These are phyloP conservation scores for Heterodera filipjevi DNA, from an alignment of 2,888 invertebrate genomes.

Conservation along the genomic window DNA sequence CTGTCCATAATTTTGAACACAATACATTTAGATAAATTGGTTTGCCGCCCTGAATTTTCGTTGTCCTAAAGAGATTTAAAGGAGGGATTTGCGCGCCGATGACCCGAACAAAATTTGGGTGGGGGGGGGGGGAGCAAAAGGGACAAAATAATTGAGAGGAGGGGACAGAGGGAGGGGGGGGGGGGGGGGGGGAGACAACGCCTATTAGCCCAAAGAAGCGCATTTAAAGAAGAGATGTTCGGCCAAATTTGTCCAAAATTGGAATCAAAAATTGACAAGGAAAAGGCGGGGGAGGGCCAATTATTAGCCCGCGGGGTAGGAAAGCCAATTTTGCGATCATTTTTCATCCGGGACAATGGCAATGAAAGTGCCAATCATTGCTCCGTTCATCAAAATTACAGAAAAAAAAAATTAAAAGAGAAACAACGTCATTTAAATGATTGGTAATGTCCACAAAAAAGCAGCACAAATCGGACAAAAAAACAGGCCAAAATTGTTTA, in stretches of 20 bases:
- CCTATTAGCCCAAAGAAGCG: background rate
- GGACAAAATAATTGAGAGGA: background rate
- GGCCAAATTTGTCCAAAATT: background rate
- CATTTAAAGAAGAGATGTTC: background rate
- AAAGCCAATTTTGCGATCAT: background rate
- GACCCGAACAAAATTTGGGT: background rate
- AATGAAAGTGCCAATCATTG: background rate
- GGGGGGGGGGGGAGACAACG: background rate
- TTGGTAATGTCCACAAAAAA: background rate
- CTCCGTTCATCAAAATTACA: too few species aligned
- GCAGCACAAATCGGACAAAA: too few species aligned
- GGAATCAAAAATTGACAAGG: background rate
- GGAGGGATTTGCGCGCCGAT: slow-evolving; percentile 13
- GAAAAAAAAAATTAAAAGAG: too few species aligned
- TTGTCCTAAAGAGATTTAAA: background rate
- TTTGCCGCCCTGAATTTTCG: background rate
- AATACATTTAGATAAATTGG: slow-evolving; percentile 9
- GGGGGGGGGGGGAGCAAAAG: background rate
- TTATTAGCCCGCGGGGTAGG: background rate
- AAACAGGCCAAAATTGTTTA: background rate
- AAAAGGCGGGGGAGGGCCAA: background rate
- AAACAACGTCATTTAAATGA: too few species aligned
- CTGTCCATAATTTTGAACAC: background rate
- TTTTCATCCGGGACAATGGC: background rate
- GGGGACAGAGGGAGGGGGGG: background rate